phyloP scores from a whole-genome alignment of 2,113 vertebrate species.

The Rana temporaria region DNA sequence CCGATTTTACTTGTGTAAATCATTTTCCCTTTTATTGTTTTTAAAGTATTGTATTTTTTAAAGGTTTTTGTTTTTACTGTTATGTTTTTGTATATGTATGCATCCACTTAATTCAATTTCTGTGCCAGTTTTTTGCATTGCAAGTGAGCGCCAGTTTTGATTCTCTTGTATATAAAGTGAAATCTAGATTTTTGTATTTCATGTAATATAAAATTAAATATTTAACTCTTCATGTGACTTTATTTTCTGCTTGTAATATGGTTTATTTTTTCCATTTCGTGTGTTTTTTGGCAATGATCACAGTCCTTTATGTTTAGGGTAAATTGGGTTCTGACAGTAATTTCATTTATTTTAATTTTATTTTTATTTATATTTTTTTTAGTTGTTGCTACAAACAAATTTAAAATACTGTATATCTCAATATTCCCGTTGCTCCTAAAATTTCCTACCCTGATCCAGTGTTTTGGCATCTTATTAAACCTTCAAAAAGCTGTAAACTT shows the following conservation, averaged over 20 bases:
- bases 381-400: no score
- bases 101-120: constrained; percentile 66
- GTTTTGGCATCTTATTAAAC: no score
- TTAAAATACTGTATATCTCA: no score
- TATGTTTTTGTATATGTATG: constrained; percentile 62
- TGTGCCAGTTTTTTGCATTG: constrained; percentile 64
- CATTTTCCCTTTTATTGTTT: constrained; percentile 60
- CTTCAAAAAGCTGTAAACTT: no score
- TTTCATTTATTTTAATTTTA: constrained; percentile 52
- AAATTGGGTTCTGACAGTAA: constrained; percentile 69
- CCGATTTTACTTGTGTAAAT: constrained; percentile 55
- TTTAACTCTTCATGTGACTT: constrained; percentile 64
- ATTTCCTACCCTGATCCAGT: no score
- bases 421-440: no score
- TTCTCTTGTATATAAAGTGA: constrained; percentile 71
- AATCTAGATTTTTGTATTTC: constrained; percentile 71
- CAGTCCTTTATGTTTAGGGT: constrained; percentile 58
- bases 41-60: constrained; percentile 63
- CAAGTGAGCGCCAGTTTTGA: constrained; percentile 69
- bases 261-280: neutral
- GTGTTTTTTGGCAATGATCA: constrained; percentile 5
- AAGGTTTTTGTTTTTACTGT: constrained; percentile 66
- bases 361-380: neutral
- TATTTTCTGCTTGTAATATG: constrained; percentile 1
- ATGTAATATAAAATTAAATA: constrained; percentile 77